Base-by-base conservation (phyloP, 2,888 invertebrate genomes). In the Conistra vaccinii region DNA sequence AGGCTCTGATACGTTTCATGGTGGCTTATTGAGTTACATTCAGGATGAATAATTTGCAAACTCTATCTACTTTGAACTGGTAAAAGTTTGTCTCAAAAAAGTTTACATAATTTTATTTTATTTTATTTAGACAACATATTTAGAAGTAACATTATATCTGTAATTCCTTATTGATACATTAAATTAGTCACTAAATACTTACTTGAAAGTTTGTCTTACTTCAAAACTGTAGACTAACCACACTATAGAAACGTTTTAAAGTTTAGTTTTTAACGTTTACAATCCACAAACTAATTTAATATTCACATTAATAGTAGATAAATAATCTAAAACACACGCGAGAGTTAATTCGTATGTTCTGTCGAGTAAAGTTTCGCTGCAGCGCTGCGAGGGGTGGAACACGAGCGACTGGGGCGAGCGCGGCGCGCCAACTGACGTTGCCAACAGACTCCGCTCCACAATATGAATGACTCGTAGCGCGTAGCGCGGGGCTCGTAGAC, bases 361-460 rank as follows among this genome's bases (percentile, higher is more conserved):
- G 76, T 81, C 88, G 86, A 81, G 71, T 78, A 78, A 88, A 88
- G 88, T 89, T 88, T 83, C 58, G 63, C 57, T 23, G 26, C 35
- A 20, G 55, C 26, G 17, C 3, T 20, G 58, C 70, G 1, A 61
- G 20, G 60, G 26, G 63, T 20, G 7, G 9, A 45, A 77, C 82
- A 71, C 89, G 76, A 78, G 53, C 66, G n/a, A 4, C 68, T 48
- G 20, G 23, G 26, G 35, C 76, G 78, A 89, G 84, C 88, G 89
- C 88, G 79, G 63, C 83, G 87, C 88, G 88, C 89, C 69, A 69
- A 88, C 88, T 88, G 88, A 76, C 76, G 53, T 45, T 55, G 71
- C 55, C 45, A 39, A 23, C 75, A 55, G 80, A 57, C 70, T 71
- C 45, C 42, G 51, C 73, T 73, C 35, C 51, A 48, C 69, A 55